A percentile compares a stretch with the other conserved stretches of the same genome.
These are phyloP conservation scores for Neolamprologus variostigma DNA, from an alignment of 2,113 vertebrate genomes.

Conservation along the genomic window DNA sequence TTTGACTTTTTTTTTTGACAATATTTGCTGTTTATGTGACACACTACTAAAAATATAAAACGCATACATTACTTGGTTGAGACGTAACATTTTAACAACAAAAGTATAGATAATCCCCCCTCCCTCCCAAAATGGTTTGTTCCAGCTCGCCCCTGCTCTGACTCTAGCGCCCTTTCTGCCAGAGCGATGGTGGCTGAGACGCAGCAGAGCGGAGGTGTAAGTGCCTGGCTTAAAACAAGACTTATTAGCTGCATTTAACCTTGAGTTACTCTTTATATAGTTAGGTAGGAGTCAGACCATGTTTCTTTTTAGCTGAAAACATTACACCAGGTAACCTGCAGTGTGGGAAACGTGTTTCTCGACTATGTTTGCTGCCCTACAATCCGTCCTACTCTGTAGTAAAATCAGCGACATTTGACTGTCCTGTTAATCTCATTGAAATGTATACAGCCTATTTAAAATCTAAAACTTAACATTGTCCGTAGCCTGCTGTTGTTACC, in stretches of 20 bases:
- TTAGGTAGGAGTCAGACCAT: neutral
- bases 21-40: neutral
- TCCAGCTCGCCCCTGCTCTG: neutral
- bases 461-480: too few species aligned
- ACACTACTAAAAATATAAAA: neutral
- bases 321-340: neutral
- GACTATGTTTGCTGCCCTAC: too few species aligned
- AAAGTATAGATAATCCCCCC: neutral
- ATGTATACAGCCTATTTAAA: too few species aligned
- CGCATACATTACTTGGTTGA: accelerated
- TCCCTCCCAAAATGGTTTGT: neutral
- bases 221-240: neutral
- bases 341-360: too few species aligned
- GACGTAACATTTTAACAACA: neutral
- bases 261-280: neutral
- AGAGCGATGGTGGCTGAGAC: neutral
- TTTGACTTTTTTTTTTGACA: neutral
- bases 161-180: accelerated
- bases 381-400: too few species aligned
- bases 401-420: too few species aligned
- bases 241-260: neutral
- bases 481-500: accelerated
- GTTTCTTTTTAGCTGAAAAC: neutral
- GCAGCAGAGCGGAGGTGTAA: accelerated
- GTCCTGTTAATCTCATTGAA: too few species aligned